Conservation (phyloP, 1,140 invertebrate genomes). For the Saccostrea echinata region DNA sequence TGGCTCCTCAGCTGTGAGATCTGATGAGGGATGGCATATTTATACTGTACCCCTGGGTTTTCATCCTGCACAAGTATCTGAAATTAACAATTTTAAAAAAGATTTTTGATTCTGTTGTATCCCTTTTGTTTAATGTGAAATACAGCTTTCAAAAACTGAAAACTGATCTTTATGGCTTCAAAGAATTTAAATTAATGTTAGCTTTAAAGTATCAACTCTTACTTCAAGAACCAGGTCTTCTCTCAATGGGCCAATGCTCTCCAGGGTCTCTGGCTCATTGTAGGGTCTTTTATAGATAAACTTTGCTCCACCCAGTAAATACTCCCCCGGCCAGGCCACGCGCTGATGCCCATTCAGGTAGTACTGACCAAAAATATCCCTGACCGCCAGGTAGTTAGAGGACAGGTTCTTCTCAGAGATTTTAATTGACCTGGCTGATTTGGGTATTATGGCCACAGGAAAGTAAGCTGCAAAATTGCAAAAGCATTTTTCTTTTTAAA, state of each 20-base stretch:
- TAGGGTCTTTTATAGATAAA: constrained; percentile 81
- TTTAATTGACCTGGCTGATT: constrained; percentile 65
- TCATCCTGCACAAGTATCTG: constrained; percentile 72
- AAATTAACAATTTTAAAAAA: not conserved
- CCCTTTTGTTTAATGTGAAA: no score
- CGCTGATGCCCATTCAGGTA: constrained; percentile 73
- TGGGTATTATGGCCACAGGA: constrained; percentile 70
- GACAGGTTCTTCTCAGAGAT: constrained; percentile 67
- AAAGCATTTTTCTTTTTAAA: not conserved
- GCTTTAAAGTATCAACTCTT: constrained; percentile 14
- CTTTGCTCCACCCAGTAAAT: constrained; percentile 68
- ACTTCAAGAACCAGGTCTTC: constrained; percentile 84
- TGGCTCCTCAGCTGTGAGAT: constrained; percentile 30
- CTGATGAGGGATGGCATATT: constrained; percentile 68
- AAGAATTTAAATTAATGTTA: not conserved
- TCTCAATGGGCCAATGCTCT: constrained; percentile 82
- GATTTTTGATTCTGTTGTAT: no score
- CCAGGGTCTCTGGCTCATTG: constrained; percentile 81
- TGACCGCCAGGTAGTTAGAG: constrained; percentile 70
- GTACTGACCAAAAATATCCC: constrained; percentile 73
- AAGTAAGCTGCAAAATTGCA: constrained; percentile 66
- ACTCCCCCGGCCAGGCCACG: constrained; percentile 73
- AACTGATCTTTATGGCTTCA: no score
- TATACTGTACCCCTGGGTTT: constrained; percentile 71
- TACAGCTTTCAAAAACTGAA: no score